Evolutionary conservation across 1,140 invertebrate genomes (phyloP).

Genomic region (Solen grandis): DNA sequence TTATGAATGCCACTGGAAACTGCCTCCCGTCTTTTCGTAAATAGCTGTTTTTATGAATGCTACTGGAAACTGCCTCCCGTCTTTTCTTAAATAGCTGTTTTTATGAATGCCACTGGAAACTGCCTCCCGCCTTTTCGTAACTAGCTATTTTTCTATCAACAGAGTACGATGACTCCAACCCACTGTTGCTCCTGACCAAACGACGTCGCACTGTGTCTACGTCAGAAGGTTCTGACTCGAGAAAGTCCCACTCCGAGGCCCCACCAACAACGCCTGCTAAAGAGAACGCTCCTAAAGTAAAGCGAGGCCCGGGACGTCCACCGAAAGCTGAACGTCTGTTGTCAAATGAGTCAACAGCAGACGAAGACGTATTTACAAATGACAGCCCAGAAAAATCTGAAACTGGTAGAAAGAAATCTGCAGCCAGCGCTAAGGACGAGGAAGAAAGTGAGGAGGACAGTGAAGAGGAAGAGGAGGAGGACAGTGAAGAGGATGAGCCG

Average conservation of each 20-base stretch:
- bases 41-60: too few relatives aligned
- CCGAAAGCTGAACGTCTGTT: slow-evolving; percentile 55
- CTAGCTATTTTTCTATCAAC: too few relatives aligned
- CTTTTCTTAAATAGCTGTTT: too few relatives aligned
- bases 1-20: too few relatives aligned
- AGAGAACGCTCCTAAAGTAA: slow-evolving; percentile 26
- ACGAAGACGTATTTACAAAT: slow-evolving; percentile 45
- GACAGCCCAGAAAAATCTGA: background rate
- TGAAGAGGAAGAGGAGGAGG: slow-evolving; percentile 51
- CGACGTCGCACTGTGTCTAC: slow-evolving; percentile 85
- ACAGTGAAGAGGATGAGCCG: slow-evolving; percentile 59
- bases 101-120: too few relatives aligned
- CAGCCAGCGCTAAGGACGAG: background rate
- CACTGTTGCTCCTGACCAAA: slow-evolving; percentile 87
- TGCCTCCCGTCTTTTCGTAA: too few relatives aligned
- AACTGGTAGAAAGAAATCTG: background rate
- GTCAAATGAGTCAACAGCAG: slow-evolving; percentile 38
- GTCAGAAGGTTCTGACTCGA: slow-evolving; percentile 76
- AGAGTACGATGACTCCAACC: slow-evolving; percentile 87
- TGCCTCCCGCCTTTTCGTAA: too few relatives aligned
- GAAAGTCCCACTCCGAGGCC: slow-evolving; percentile 42
- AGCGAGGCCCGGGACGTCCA: slow-evolving; percentile 64
- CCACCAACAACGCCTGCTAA: background rate
- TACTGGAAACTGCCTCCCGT: too few relatives aligned
- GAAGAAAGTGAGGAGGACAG: slow-evolving; percentile 27